phyloP scores from a whole-genome alignment of 2,113 vertebrate species.

The Rhipidura dahli region DNA sequence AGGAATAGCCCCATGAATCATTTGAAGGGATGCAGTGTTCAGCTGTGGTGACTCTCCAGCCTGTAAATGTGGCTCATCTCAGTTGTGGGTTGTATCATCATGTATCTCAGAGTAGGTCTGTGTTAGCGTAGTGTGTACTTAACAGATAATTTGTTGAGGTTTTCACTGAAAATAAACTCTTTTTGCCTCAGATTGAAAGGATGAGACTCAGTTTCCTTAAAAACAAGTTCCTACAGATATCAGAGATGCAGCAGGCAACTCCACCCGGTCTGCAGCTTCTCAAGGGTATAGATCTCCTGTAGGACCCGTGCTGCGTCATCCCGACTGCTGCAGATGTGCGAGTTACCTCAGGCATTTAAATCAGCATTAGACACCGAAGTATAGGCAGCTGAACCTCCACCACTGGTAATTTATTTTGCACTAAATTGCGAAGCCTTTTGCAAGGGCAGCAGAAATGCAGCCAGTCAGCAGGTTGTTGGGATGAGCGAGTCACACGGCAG shows the following conservation, averaged over 20 bases:
- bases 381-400: background rate
- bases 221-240: background rate
- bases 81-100: background rate
- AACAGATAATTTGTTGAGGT: background rate
- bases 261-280: background rate
- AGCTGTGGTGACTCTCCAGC: background rate
- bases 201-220: background rate
- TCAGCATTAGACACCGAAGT: background rate
- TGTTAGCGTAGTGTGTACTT: background rate
- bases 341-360: background rate
- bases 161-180: background rate
- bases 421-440: background rate
- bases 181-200: background rate
- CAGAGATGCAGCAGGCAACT: background rate
- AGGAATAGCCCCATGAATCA: background rate
- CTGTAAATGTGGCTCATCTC: background rate
- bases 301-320: background rate
- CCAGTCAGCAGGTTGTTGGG: background rate
- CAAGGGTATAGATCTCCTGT: background rate
- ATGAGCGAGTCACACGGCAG: background rate
- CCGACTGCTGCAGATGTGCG: background rate
- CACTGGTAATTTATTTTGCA: background rate
- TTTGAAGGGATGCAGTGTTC: background rate
- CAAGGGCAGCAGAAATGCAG: constrained; percentile 5
- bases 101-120: background rate